These are phyloP conservation scores for Drosophila nannoptera DNA, from an alignment of 1,140 invertebrate species.

Conservation along the genomic window DNA sequence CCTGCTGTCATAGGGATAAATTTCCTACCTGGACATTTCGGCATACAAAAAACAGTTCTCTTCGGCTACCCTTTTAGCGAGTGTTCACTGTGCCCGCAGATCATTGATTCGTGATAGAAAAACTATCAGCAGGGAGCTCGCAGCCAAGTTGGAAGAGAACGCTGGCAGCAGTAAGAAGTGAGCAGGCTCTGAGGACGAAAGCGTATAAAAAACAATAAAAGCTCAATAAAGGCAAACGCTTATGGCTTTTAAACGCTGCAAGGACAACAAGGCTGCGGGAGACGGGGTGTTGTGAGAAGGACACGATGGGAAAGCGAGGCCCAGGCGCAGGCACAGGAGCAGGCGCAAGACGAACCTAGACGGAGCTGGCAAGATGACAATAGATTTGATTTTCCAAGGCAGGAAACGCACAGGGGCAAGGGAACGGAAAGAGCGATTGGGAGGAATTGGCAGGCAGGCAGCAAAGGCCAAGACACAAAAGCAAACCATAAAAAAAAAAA, in stretches of 20 bases:
- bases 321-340: conserved; percentile 47
- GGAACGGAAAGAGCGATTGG: conserved; percentile 29
- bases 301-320: conserved; percentile 34
- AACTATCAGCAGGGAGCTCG: conserved; percentile 63
- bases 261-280: conserved; percentile 27
- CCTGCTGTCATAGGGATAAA: conserved; percentile 13
- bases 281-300: too few species aligned
- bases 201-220: conserved; percentile 75
- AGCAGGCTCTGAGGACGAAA: conserved; percentile 25
- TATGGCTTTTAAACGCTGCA: conserved; percentile 68
- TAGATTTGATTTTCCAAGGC: conserved; percentile 71
- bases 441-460: conserved; percentile 42
- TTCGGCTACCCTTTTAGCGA: not conserved
- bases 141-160: conserved; percentile 28
- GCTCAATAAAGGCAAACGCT: conserved; percentile 75
- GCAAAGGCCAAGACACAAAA: conserved; percentile 73
- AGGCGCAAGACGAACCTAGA: conserved; percentile 40
- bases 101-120: conserved; percentile 75
- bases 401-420: conserved; percentile 42
- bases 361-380: conserved; percentile 72
- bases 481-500: conserved; percentile 64
- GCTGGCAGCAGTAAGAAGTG: not conserved
- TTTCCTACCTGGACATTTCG: not conserved
- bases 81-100: conserved; percentile 55
- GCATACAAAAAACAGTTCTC: too few species aligned